These are phyloP conservation scores for Takifugu rubripes DNA, from an alignment of 2,797 vertebrate species.

Conservation along the genomic window DNA sequence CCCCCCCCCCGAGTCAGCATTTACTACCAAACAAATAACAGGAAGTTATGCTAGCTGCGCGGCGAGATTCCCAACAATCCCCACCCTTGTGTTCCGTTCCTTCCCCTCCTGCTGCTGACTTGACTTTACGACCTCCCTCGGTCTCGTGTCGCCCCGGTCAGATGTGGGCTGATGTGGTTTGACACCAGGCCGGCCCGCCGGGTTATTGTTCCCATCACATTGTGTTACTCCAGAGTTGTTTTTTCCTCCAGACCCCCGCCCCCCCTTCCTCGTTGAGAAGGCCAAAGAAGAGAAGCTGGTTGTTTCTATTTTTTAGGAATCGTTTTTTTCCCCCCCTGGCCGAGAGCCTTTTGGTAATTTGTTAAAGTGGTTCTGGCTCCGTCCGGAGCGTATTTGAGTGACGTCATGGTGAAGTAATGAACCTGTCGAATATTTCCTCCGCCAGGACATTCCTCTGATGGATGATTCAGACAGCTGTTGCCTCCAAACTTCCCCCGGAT, in stretches of 20 bases:
- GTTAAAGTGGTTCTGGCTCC: slow-evolving; percentile 37
- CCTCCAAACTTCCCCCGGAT: slow-evolving; percentile 7
- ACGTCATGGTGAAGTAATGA: slow-evolving; percentile 19
- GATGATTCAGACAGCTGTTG: slow-evolving; percentile 33
- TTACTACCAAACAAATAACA: slow-evolving; percentile 78
- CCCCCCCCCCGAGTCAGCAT: slow-evolving; percentile 50
- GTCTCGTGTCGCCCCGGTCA: slow-evolving; percentile 40
- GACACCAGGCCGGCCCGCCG: slow-evolving; percentile 26
- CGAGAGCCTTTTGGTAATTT: slow-evolving; percentile 38
- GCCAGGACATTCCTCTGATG: slow-evolving; percentile 17
- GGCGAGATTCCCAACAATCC: slow-evolving; percentile 60
- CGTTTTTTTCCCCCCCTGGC: slow-evolving; percentile 16
- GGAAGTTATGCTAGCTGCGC: slow-evolving; percentile 57
- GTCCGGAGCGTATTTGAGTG: slow-evolving; percentile 40
- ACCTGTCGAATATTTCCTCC: slow-evolving; percentile 8
- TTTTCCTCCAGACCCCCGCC: slow-evolving; percentile 24
- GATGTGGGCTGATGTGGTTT: slow-evolving; percentile 33
- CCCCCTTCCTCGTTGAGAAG: slow-evolving; percentile 26
- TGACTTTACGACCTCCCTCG: slow-evolving; percentile 56
- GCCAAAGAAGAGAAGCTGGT: slow-evolving; percentile 14
- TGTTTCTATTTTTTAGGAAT: not conserved
- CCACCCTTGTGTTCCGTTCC: slow-evolving; percentile 53
- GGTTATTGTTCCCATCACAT: slow-evolving; percentile 45
- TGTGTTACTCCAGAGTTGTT: slow-evolving; percentile 22
- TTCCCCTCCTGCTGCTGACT: slow-evolving; percentile 51